Base-by-base conservation (phyloP, 2,888 invertebrate genomes). In the Deilephila elpenor region DNA sequence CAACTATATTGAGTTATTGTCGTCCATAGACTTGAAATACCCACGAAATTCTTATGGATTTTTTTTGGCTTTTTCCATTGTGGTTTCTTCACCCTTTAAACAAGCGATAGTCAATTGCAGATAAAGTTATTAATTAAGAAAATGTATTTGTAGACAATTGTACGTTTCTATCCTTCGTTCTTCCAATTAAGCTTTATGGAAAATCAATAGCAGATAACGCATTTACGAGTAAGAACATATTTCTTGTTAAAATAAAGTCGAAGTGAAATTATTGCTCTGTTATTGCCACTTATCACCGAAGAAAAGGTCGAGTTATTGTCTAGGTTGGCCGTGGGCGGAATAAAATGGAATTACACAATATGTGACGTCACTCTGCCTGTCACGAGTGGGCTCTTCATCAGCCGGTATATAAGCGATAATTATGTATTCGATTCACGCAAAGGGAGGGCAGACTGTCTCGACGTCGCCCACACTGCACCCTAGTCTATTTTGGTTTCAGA, bases 261-360 rank as follows among this genome's bases (percentile, higher is more conserved):
- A 75, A 78, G 75, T 76, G 75, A 78, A 81, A 77, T 79, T 79
- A 80, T 79, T 78, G 79, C 78, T 79, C 78, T 79, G 80, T 81
- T 82, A 79, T 80, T 80, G 79, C 83, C 82, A 79, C 77, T 79
- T 80, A 79, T 79, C 80, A 78, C 76, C 64, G 60, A 79, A 81
- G 78, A 79, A 82, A 80, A 78, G 79, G 79, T 80, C 78, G 75
- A 78, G 77, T 81, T 81, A 79, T 80, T 80, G 77, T 79, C 73
- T 60, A 71, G 60, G 64, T 73, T 67, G 71, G 5, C 20, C 53
- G 61, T 14, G 51, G 73, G 70, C 53, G 72, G 73, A 71, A 73
- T 70, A 56, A 17, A 56, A 71, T 72, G 72, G 73, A 61, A 74
- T 73, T 53, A 72, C 64, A 59, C 32, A 74, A 59, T 67, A 73